Conservation (phyloP, 1,140 invertebrate species). For the Diploscapter pachys region DNA sequence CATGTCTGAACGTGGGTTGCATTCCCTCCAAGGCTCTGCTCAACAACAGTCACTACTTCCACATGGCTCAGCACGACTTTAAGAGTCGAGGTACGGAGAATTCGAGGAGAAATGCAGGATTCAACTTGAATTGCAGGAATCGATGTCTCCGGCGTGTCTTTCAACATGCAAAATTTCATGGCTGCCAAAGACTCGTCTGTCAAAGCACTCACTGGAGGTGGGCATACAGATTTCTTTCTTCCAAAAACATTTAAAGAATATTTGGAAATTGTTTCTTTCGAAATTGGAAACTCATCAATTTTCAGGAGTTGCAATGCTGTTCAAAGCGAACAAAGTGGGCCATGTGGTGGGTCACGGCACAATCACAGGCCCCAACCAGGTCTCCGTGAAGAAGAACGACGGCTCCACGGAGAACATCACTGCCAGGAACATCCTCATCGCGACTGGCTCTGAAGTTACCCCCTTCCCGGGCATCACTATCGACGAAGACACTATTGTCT, state of each 20-base stretch:
- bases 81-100: slow-evolving; percentile 57
- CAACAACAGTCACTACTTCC: slow-evolving; percentile 96
- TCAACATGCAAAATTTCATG: slow-evolving; percentile 88
- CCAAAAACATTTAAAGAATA: too few relatives aligned
- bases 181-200: slow-evolving; percentile 81
- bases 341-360: slow-evolving; percentile 75
- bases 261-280: neutral
- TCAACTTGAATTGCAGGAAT: neutral
- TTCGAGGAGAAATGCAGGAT: slow-evolving; percentile 14
- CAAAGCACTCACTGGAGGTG: slow-evolving; percentile 77
- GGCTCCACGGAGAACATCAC: slow-evolving; percentile 71
- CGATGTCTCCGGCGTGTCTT: slow-evolving; percentile 65
- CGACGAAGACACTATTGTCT: slow-evolving; percentile 70
- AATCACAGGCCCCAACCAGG: slow-evolving; percentile 85
- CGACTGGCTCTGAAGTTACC: slow-evolving; percentile 95
- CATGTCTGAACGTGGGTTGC: slow-evolving; percentile 81
- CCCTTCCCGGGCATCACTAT: slow-evolving; percentile 88
- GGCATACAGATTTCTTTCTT: neutral
- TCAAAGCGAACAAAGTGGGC: slow-evolving; percentile 93
- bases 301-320: slow-evolving; percentile 84
- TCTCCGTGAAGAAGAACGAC: slow-evolving; percentile 52
- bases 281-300: neutral
- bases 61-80: slow-evolving; percentile 84
- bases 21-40: slow-evolving; percentile 67
- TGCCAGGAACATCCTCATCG: slow-evolving; percentile 95